phyloP scores from a whole-genome alignment of 1,140 invertebrate species.

The Zaprionus vittiger region DNA sequence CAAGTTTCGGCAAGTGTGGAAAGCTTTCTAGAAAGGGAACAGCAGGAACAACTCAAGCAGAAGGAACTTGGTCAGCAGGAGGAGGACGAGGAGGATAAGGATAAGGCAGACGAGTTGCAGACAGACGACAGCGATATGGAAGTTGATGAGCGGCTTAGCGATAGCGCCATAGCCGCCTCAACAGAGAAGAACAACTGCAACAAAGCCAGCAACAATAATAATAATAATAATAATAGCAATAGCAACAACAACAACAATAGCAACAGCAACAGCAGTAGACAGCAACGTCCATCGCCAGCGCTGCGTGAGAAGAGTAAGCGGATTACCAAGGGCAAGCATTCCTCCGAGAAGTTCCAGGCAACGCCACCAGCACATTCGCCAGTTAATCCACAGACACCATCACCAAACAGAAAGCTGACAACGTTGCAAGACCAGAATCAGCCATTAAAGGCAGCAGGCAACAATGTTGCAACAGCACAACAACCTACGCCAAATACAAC shows the following conservation, averaged over 20 bases:
- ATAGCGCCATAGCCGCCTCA: conserved; percentile 32
- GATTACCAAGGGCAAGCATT: conserved; percentile 78
- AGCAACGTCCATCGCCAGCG: conserved; percentile 63
- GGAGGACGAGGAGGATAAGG: neutral
- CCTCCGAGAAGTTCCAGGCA: conserved; percentile 74
- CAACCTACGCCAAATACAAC: conserved; percentile 45
- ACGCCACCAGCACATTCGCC: conserved; percentile 32
- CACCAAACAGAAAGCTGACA: conserved; percentile 39
- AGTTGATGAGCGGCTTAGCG: conserved; percentile 66
- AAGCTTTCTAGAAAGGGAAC: conserved; percentile 63
- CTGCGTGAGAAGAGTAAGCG: conserved; percentile 76
- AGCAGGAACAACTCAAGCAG: conserved; percentile 14
- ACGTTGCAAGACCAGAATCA: neutral
- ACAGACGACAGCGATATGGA: conserved; percentile 72
- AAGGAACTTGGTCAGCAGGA: neutral
- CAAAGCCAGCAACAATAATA: conserved; percentile 36
- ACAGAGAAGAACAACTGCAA: conserved; percentile 5
- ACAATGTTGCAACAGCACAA: conserved; percentile 26
- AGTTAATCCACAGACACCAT: conserved; percentile 29
- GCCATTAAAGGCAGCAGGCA: neutral
- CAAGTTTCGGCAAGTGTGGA: conserved; percentile 73
- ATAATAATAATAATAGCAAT: neutral
- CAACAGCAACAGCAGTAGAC: conserved; percentile 20
- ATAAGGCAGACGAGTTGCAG: conserved; percentile 41
- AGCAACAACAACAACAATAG: conserved; percentile 21